Percentiles rank a stretch among this genome's conserved stretches.
Conservation (phyloP, 2,888 invertebrate genomes). For the Tenthredo amoena region DNA sequence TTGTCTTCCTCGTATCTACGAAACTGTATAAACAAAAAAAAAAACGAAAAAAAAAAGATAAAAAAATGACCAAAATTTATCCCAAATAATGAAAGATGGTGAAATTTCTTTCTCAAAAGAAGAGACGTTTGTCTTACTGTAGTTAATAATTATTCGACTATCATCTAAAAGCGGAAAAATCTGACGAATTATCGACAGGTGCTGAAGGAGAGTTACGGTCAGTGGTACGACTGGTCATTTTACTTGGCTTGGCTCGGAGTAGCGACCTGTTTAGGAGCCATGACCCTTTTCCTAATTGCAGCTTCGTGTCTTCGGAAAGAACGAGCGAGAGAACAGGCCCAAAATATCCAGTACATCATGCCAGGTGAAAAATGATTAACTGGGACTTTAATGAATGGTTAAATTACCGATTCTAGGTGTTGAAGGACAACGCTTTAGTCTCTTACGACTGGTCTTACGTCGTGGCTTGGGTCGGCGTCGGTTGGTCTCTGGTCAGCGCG, state of each 20-base stretch:
- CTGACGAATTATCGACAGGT: slow-evolving; percentile 79
- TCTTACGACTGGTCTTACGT: slow-evolving; percentile 98
- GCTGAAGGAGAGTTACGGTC: slow-evolving; percentile 86
- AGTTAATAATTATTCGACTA: not conserved
- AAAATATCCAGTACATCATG: slow-evolving; percentile 94
- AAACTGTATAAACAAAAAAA: too few species aligned
- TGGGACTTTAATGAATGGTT: not conserved
- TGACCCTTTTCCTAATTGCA: slow-evolving; percentile 89
- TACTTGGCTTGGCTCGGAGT: slow-evolving; percentile 91
- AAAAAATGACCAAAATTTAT: too few species aligned
- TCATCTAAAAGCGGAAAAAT: not conserved
- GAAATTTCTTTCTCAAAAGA: too few species aligned
- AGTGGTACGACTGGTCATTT: slow-evolving; percentile 93
- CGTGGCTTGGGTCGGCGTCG: slow-evolving; percentile 98
- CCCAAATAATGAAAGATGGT: too few species aligned
- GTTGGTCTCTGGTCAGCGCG: slow-evolving; percentile 93
- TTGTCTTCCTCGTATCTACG: too few species aligned
- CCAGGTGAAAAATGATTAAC: slow-evolving; percentile 84
- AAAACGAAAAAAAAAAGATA: too few species aligned
- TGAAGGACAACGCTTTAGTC: slow-evolving; percentile 91
- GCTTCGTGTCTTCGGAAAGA: slow-evolving; percentile 89
- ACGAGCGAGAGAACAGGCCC: slow-evolving; percentile 86
- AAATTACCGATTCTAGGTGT: slow-evolving; percentile 82
- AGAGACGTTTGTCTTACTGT: too few species aligned
- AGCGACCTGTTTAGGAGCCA: slow-evolving; percentile 86